phyloP scores from a whole-genome alignment of 2,113 vertebrate species.

The Glaucidium brasilianum region DNA sequence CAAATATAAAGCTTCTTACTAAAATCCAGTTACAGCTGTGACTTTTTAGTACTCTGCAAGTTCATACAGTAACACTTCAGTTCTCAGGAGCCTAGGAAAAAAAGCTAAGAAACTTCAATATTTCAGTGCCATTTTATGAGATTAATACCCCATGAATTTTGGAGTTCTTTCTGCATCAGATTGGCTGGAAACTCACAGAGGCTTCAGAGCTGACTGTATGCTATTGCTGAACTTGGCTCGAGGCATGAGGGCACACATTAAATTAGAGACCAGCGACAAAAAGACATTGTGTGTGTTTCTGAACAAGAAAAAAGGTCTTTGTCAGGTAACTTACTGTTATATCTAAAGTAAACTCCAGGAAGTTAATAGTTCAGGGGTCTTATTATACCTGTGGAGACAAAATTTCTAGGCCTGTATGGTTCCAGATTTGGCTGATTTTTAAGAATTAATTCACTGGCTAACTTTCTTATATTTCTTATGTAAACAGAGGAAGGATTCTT shows the following conservation, averaged over 20 bases:
- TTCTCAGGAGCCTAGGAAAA: neutral
- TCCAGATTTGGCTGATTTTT: neutral
- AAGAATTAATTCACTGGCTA: neutral
- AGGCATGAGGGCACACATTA: neutral
- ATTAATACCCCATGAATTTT: neutral
- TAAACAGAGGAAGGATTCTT: neutral
- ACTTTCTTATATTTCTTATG: neutral
- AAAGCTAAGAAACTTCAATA: neutral
- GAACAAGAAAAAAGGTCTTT: neutral
- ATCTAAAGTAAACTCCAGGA: neutral
- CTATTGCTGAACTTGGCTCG: neutral
- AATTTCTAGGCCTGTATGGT: fast-evolving
- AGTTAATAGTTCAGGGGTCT: neutral
- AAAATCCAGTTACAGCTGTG: neutral
- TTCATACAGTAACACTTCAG: neutral
- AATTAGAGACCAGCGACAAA: neutral
- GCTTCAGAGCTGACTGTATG: neutral
- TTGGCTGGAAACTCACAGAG: neutral
- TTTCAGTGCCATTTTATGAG: neutral
- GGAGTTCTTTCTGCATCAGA: neutral
- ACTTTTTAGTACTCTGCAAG: neutral
- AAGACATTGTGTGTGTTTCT: neutral
- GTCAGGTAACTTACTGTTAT: neutral
- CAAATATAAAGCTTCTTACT: neutral
- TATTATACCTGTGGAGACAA: neutral